phyloP scores from a whole-genome alignment of 2,113 vertebrate genomes.

The Sprattus sprattus region DNA sequence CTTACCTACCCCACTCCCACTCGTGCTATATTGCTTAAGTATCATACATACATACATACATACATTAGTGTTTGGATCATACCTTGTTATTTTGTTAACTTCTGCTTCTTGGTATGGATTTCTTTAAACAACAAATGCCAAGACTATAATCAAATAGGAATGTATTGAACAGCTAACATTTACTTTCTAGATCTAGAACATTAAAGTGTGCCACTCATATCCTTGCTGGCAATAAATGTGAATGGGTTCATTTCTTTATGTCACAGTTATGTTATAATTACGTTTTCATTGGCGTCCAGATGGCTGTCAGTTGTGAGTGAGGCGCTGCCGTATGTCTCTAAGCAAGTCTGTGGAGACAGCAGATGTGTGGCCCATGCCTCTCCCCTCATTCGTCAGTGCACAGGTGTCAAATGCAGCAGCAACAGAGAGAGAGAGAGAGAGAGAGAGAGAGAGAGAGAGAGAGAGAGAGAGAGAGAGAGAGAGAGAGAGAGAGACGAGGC shows the following conservation, averaged over 20 bases:
- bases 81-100: too few species aligned
- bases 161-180: neutral
- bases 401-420: neutral
- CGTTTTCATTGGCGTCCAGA: neutral
- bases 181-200: too few species aligned
- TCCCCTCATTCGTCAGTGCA: neutral
- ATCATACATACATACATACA: too few species aligned
- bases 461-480: neutral
- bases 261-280: constrained; percentile 8
- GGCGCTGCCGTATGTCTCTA: neutral
- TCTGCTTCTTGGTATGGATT: too few species aligned
- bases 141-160: too few species aligned
- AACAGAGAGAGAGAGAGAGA: neutral
- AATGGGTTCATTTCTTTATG: neutral
- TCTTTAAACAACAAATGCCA: too few species aligned
- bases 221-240: neutral
- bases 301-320: constrained; percentile 15
- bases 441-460: neutral
- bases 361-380: neutral
- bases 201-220: neutral
- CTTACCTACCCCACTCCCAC: too few species aligned
- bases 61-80: too few species aligned
- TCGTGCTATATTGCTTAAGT: too few species aligned
- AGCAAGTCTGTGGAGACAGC: neutral
- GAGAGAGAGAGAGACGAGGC: neutral